phyloP scores from a whole-genome alignment of 2,888 invertebrate genomes.

The Netelia virgata region DNA sequence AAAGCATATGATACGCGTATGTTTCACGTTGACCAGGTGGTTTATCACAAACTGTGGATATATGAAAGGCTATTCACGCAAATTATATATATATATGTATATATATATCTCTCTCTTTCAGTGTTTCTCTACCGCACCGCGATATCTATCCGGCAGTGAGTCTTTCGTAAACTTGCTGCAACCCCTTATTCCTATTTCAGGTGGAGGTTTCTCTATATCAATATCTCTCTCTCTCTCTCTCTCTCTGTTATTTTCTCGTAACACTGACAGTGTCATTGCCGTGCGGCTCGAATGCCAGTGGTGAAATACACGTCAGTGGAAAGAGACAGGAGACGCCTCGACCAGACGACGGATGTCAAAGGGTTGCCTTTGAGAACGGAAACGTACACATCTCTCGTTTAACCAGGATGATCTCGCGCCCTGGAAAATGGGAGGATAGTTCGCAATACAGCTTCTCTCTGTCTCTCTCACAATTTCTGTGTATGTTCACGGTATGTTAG shows the following conservation, averaged over 20 bases:
- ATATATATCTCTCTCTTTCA: background rate
- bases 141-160: background rate
- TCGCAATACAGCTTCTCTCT: background rate
- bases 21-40: background rate
- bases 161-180: background rate
- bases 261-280: slow-evolving; percentile 3
- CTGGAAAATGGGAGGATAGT: too few relatives aligned
- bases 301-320: slow-evolving; percentile 2
- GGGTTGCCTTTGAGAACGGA: slow-evolving; percentile 45
- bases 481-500: background rate
- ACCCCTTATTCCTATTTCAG: background rate
- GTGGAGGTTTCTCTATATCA: background rate
- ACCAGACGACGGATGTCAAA: slow-evolving; percentile 52
- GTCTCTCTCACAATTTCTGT: background rate
- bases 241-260: background rate
- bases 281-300: background rate
- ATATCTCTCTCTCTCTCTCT: too few relatives aligned
- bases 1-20: background rate
- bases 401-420: background rate
- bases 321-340: slow-evolving; percentile 24
- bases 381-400: background rate
- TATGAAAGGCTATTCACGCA: background rate
- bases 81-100: too few relatives aligned
- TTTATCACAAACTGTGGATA: background rate
- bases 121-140: background rate